Percentiles rank a stretch among this genome's conserved stretches.
phyloP scores from a whole-genome alignment of 2,888 invertebrate species.

The Panopea generosa region DNA sequence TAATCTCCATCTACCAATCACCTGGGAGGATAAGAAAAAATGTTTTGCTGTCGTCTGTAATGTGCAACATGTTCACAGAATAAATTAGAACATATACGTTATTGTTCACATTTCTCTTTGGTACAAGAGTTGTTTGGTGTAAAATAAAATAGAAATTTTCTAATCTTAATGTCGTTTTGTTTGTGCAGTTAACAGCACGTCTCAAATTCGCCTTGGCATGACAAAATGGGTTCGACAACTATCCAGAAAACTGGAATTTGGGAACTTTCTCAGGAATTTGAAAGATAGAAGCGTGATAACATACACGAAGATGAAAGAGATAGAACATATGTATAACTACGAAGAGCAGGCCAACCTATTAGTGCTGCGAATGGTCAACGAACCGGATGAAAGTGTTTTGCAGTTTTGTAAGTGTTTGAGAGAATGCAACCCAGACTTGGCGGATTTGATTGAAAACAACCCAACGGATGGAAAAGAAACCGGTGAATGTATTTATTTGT shows the following conservation, averaged over 20 bases:
- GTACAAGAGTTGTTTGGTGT: too few species aligned
- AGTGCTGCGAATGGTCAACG: constrained; percentile 14
- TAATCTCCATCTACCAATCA: too few species aligned
- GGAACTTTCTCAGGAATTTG: constrained; percentile 13
- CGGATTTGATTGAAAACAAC: constrained; percentile 24
- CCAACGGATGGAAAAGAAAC: constrained; percentile 14
- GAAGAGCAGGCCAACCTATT: constrained; percentile 20
- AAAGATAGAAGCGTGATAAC: constrained; percentile 11
- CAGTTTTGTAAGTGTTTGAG: constrained; percentile 11
- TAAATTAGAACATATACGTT: too few species aligned
- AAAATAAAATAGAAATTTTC: too few species aligned
- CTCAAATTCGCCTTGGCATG: constrained; percentile 12
- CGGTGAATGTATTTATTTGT: constrained; percentile 3
- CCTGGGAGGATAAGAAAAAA: too few species aligned
- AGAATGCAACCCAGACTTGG: constrained; percentile 1
- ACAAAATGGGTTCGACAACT: constrained; percentile 23
- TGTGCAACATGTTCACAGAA: too few species aligned
- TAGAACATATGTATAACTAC: constrained; percentile 19
- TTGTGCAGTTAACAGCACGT: too few species aligned
- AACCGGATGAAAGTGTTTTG: constrained; percentile 6
- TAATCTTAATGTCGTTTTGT: too few species aligned
- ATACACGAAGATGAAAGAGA: constrained; percentile 2
- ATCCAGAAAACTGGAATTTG: constrained; percentile 14
- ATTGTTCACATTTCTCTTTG: too few species aligned
- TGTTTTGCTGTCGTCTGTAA: too few species aligned